These are phyloP conservation scores for Hetaerina americana DNA, from an alignment of 1,140 invertebrate genomes.

Conservation along the genomic window DNA sequence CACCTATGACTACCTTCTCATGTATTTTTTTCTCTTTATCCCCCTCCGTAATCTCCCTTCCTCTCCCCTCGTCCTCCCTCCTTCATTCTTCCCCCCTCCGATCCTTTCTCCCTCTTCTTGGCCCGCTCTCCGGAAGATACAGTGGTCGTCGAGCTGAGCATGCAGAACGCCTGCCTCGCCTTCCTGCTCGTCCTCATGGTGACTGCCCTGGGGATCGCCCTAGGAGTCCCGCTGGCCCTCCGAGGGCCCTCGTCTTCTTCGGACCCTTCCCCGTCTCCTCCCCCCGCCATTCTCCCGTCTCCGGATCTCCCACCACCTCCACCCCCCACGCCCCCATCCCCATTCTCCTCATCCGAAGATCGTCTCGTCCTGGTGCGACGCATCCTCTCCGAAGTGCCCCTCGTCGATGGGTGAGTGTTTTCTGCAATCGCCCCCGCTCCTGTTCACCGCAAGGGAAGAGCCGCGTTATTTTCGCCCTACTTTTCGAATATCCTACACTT, in stretches of 20 bases:
- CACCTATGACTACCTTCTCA: no score
- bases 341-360: neutral
- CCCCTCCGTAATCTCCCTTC: neutral
- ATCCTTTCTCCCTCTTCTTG: neutral
- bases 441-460: no score
- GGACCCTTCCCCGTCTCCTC: neutral
- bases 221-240: neutral
- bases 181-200: neutral
- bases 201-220: neutral
- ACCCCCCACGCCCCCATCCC: neutral
- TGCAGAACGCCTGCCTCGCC: neutral
- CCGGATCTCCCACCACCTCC: neutral
- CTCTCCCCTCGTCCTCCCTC: neutral
- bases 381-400: neutral
- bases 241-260: neutral
- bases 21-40: neutral
- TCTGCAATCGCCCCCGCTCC: neutral
- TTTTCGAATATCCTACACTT: no score
- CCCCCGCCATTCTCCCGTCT: neutral
- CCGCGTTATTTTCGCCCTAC: no score
- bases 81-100: neutral
- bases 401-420: neutral
- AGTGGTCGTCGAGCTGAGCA: neutral
- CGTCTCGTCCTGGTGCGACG: neutral
- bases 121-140: neutral